Base-by-base conservation (phyloP, 2,113 vertebrate species). In the Melospiza georgiana region DNA sequence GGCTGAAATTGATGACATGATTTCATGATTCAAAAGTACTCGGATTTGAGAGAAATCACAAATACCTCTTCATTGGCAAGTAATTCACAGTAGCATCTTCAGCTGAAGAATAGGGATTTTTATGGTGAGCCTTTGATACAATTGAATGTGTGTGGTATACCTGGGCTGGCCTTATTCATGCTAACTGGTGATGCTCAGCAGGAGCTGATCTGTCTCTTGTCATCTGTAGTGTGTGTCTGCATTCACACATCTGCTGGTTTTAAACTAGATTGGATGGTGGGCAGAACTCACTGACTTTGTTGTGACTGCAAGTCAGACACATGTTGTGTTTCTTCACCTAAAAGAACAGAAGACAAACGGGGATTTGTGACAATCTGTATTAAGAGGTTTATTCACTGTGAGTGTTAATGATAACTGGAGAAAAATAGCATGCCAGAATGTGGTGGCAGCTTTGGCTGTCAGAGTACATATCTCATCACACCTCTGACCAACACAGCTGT, bases 401-500 rank as follows among this genome's bases (percentile, higher is more conserved):
- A 93, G 72, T 93, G 86, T 89, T 93, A 93, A 93, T 92, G 90
- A 78, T 93, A 96, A 92, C 72, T 89, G 80, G 85, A 79, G 90
- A 78, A 91, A 94, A 91, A 95, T 58, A 95, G 92, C 25, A 11
- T 92, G 57, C 89, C 89, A 89, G 90, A 95, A 66, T 11, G 22
- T 91, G 87, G 94, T 87, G 58, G 91, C 94, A 95, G 89, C 87
- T 96, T 95, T 72, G 2, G 10, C 89, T 94, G 94, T 86, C 84
- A 89, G 84, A 87, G 87, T 91, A 94, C 86, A 49, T 90, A 91
- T 94, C 81, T 81, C 41, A 7, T 96, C 80, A 46, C 92, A 93
- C 76, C 86, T 95, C 86, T 96, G 95, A 93, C 95, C 93, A 93
- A 87, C 76, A 78, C 65, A 87, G 76, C 85, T 96, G 92, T 93